Base-by-base conservation (phyloP, 2,113 vertebrate genomes). In the Microcebus tavaratra region DNA sequence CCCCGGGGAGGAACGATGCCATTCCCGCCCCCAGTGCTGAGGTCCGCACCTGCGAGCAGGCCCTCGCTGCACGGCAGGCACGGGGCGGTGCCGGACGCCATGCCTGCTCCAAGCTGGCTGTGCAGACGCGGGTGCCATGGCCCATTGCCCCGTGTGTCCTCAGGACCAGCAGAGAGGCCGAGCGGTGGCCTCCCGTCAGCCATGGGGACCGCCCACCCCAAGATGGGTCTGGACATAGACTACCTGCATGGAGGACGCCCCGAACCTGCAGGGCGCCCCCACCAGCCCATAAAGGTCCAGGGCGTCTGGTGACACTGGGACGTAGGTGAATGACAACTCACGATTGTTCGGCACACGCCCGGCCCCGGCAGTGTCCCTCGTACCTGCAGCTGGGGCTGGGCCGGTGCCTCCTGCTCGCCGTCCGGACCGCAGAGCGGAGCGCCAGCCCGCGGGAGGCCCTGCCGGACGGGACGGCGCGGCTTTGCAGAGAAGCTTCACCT, bases 331-430 rank as follows among this genome's bases (percentile, higher is more conserved):
- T 36, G n/a, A 25, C 15, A 67, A 45, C 45, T 45, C 8, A 75
- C 21, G 3, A 10, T 34, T 17, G 5, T 8, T 70, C 4, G 3
- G 21, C 0, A 1, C 27, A 36, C 4, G 4, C 18, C 1, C 5
- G 13, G 27, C 17, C 12, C 31, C 48, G 29, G 17, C 1, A 13
- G 59, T 17, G 70, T 63, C 36, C 27, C 39, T 3, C 13, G 42
- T 20, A 36, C 42, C 59, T 34, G 39, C 8, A 10, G 36, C 57
- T 45, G 14, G 12, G 9, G 31, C 10, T 39, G 34, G 36, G 36
- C 11, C 73, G 0, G 23, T 21, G 12, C 45, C 6, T 8, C n/a
- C 7, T 50, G n/a, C 20, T 0, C 3, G 17, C 12, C 48, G 31
- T 12, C 42, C 7, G 57, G 18, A 10, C 29, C 17, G 4, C 0